Base-by-base conservation (phyloP, 92 coral and sea anemone genomes). In the Siderastrea siderea region DNA sequence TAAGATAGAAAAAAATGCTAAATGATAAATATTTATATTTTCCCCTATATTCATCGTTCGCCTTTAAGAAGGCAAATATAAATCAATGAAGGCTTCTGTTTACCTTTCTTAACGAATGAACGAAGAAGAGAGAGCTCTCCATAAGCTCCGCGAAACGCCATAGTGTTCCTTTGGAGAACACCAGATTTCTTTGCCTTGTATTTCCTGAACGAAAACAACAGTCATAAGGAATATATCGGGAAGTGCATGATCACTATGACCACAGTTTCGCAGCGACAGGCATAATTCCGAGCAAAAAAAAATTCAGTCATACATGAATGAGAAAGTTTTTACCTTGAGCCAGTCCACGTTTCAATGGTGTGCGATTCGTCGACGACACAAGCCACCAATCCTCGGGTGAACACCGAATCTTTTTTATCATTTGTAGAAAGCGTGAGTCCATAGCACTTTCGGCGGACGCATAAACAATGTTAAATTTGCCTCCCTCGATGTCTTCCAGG, bases 301-400 rank as follows among this genome's bases (percentile, higher is more conserved):
- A 45, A 50, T 70, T 64, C 68, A 68, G 8, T 46, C 75, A 13
- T 46, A 12, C 45, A 50, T 70, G 75, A 70, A 70, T 70, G 45
- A 71, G 43, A 71, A n/a, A 47, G 15, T 71, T 44, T 48, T 16
- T 17, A 76, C 80, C 80, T 76, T 57, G 53, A 76, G 26, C 80
- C 80, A 5, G 80, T 55, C 80, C 80, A 76, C 14, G 66, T 76
- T 55, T 76, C 64, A 47, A 76, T 45, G 15, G 80, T 76, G 80
- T 76, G 80, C 10, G 80, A 76, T 52, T 76, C 80, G 38, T 76
- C 80, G 65, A 76, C 58, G 16, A 76, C 80, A 76, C 80, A 76
- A 26, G 80, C 80, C 15, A 50, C 64, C 58, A 76, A 26, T 9
- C 45, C n/a, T 14, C 75, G 3, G 4, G 75, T 44, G 50, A 74